Conservation (phyloP, 2,888 invertebrate species). For the Andrena praecox region DNA sequence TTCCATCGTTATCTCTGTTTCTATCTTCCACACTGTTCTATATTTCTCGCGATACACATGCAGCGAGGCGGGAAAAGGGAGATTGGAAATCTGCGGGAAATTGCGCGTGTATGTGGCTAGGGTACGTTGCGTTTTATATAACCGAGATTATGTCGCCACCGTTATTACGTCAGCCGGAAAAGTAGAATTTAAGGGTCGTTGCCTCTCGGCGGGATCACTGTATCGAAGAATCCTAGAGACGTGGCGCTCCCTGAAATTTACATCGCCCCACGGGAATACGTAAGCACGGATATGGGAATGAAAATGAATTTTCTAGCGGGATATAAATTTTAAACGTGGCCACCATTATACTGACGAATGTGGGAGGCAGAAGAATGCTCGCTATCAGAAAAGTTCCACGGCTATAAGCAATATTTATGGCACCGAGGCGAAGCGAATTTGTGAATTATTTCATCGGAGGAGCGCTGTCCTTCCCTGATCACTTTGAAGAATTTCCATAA, state of each 20-base stretch:
- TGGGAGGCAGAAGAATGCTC: not conserved
- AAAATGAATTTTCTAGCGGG: conserved; percentile 37
- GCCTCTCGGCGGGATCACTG: conserved; percentile 13
- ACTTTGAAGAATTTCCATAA: not conserved
- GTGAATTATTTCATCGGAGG: conserved; percentile 1
- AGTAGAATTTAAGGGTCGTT: conserved; percentile 44
- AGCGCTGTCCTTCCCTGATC: not conserved
- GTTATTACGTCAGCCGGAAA: conserved; percentile 53
- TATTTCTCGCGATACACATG: not conserved
- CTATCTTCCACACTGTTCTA: not conserved
- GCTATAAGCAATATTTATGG: conserved; percentile 19
- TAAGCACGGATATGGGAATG: conserved; percentile 12
- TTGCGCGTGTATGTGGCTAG: conserved; percentile 40
- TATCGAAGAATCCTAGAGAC: conserved; percentile 8
- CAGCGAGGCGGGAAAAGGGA: conserved; percentile 58
- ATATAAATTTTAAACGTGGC: conserved; percentile 16
- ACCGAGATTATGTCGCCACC: conserved; percentile 61
- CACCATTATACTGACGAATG: not conserved
- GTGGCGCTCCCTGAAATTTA: not conserved
- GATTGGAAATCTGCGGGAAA: conserved; percentile 78
- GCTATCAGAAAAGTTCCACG: not conserved
- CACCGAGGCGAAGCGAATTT: not conserved
- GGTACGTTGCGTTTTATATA: conserved; percentile 46
- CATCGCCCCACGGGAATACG: conserved; percentile 11
- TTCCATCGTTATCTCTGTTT: not conserved